A percentile compares a stretch with the other conserved stretches of the same genome.
Evolutionary conservation across 2,113 vertebrate genomes (phyloP).

Genomic region (Nannospalax galili): DNA sequence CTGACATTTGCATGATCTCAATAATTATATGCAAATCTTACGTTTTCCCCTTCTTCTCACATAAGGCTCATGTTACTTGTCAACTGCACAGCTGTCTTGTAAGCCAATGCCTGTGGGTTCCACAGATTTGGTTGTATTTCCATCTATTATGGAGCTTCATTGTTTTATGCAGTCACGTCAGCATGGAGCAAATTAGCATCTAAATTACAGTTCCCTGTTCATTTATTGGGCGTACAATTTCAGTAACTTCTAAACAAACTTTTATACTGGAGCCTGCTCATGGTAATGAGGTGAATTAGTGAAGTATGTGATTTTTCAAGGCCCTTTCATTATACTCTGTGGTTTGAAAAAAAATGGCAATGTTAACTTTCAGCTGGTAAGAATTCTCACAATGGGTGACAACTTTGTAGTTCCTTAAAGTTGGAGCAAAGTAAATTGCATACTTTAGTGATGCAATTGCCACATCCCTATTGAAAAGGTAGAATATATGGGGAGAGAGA

Average conservation of each 20-base stretch:
- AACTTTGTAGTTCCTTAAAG: conserved; percentile 84
- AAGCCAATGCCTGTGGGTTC: conserved; percentile 89
- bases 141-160: conserved; percentile 90
- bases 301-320: conserved; percentile 80
- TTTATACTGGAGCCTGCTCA: conserved; percentile 83
- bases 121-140: conserved; percentile 92
- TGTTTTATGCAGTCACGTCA: conserved; percentile 91
- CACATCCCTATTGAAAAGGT: conserved; percentile 61
- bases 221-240: conserved; percentile 86
- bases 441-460: conserved; percentile 79
- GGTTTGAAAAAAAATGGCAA: conserved; percentile 62
- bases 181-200: conserved; percentile 88
- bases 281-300: conserved; percentile 77
- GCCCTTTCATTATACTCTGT: conserved; percentile 76
- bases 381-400: conserved; percentile 80
- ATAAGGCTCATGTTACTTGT: conserved; percentile 93
- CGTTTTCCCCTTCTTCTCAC: conserved; percentile 92
- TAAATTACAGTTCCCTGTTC: conserved; percentile 88
- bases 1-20: conserved; percentile 94
- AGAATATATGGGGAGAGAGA: conserved; percentile 38
- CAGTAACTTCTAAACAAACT: conserved; percentile 87
- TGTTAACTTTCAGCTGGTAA: conserved; percentile 77
- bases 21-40: conserved; percentile 95
- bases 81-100: conserved; percentile 91
- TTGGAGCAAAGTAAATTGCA: conserved; percentile 79